Base-by-base conservation (phyloP, 2,797 vertebrate genomes). In the Aphelocoma californica region DNA sequence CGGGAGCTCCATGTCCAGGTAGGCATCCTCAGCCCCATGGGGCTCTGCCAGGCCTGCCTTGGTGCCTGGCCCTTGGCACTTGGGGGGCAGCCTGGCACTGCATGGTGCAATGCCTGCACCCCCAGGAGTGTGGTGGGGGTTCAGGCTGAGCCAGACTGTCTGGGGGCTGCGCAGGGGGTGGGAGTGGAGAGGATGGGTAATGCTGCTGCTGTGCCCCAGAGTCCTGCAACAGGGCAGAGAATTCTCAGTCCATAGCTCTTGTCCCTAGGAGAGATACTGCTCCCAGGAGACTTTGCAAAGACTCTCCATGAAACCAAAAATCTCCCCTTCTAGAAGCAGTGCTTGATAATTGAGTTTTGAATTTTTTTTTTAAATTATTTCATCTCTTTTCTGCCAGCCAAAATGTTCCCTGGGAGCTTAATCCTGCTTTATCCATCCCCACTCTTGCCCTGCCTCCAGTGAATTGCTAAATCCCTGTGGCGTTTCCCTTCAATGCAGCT, bases 1-100 rank as follows among this genome's bases (percentile, higher is more conserved):
- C 97, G 98, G 85, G 99, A 99, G 77, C 98, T 99, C 85, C 99
- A 99, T 13, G 99, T 99, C 87, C 99, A 99, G 99, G 99, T 99
- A 42, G 91, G 70, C 0, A 5, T 5, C 57, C 42, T 24, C 61
- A 64, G 79, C 86, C 53, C 58, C 10, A 6, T 0, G 0, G 50
- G 1, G 23, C 90, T 57, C 66, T 47, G 45, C 4, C 4, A 1
- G 1, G 29, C 47, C 57, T 50, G 45, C 20, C 47, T 28, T 1
- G 7, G 23, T 5, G 8, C 14, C 3, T 36, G 66, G 40, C 17
- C 2, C 6, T 1, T 7, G 47, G 45, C 62, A 20, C 48, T 1
- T 7, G 6, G 36, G 38, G 48, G 36, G 23, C 21, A 78, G 16
- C 73, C 40, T 6, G 13, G 12, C 57, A 34, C 73, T 18, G 51